A percentile compares a stretch with the other conserved stretches of the same genome.
Evolutionary conservation across 2,888 invertebrate genomes (phyloP).

Genomic region (Stenodema calcarata): DNA sequence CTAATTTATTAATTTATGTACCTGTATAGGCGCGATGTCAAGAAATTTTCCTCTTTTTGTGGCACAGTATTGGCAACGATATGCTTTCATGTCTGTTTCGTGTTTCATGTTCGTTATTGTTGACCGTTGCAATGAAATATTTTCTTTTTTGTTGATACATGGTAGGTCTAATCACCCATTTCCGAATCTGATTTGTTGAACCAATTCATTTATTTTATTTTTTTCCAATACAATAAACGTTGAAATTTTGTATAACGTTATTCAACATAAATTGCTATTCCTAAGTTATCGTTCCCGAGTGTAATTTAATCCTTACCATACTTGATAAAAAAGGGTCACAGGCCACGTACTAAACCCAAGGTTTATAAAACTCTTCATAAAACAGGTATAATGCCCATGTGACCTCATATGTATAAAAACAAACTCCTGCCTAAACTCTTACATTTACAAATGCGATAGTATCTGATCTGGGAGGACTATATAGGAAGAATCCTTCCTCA

Average conservation of each 20-base stretch:
- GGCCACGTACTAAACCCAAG: no score
- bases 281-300: background rate
- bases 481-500: no score
- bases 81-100: background rate
- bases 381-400: no score
- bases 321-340: no score
- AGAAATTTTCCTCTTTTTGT: background rate
- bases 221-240: background rate
- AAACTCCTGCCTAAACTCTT: no score
- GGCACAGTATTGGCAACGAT: background rate
- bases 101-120: background rate
- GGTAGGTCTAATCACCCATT: background rate
- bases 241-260: background rate
- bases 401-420: no score
- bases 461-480: no score
- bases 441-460: no score
- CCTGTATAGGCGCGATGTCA: background rate
- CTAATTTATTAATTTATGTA: conserved; percentile 14
- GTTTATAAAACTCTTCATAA: no score
- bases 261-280: background rate
- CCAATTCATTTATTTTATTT: background rate
- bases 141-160: background rate
- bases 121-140: background rate
- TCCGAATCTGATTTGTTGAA: background rate
- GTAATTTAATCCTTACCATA: no score